Evolutionary conservation across 2,113 vertebrate species (phyloP).

Genomic region (Mustelus asterias): DNA sequence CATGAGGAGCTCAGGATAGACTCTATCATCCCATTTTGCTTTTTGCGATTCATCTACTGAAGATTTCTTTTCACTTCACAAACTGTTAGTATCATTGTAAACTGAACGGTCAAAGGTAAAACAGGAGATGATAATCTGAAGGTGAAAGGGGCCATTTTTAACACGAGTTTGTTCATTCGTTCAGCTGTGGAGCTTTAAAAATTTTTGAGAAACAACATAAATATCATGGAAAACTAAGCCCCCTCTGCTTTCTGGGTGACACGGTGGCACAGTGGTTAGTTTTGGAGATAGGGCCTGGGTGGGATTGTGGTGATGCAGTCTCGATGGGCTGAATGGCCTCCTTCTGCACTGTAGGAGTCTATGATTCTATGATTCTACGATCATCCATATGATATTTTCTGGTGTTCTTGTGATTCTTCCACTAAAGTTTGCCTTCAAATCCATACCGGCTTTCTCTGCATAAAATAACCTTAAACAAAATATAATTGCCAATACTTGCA

Average conservation of each 20-base stretch:
- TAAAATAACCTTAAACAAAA: not conserved
- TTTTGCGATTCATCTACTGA: not conserved
- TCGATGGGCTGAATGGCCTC: too few relatives aligned
- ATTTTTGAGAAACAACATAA: not conserved
- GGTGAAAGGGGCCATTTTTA: not conserved
- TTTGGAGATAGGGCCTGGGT: too few relatives aligned
- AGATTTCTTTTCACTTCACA: not conserved
- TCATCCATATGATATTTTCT: not conserved
- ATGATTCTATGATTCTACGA: too few relatives aligned
- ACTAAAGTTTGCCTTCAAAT: not conserved
- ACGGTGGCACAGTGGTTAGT: too few relatives aligned
- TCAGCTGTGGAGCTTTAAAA: not conserved
- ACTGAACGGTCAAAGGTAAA: not conserved
- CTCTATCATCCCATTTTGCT: not conserved
- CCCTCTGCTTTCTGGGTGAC: too few relatives aligned
- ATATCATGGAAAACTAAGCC: not conserved
- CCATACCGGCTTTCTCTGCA: not conserved
- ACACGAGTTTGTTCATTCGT: not conserved
- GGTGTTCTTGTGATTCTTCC: not conserved
- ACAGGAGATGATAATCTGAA: not conserved
- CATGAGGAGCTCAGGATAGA: not conserved
- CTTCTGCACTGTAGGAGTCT: too few relatives aligned
- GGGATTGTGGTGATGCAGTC: too few relatives aligned
- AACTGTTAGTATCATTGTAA: not conserved
- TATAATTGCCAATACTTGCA: not conserved